Evolutionary conservation across 2,113 vertebrate species (phyloP).

Genomic region (Lucifuga dentata): DNA sequence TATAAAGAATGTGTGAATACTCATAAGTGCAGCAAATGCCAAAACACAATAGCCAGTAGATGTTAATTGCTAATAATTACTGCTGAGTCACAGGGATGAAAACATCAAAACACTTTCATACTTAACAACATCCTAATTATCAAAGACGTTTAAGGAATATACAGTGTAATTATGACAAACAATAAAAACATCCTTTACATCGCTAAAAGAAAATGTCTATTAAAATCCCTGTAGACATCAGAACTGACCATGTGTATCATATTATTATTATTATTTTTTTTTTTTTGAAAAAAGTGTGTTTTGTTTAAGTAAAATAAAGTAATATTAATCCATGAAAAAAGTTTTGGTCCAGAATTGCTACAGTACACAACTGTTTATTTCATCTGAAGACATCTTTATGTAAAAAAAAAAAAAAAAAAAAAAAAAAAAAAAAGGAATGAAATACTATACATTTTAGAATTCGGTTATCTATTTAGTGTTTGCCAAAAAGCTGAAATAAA

Average conservation of each 20-base stretch:
- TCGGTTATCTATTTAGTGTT: slow-evolving; percentile 43
- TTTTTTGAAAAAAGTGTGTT: neutral
- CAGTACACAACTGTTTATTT: neutral
- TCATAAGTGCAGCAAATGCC: slow-evolving; percentile 17
- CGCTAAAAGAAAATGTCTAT: slow-evolving; percentile 41
- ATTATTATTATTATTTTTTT: slow-evolving; percentile 4
- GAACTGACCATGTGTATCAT: slow-evolving; percentile 25
- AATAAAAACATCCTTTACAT: slow-evolving; percentile 15
- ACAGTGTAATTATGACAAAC: slow-evolving; percentile 27
- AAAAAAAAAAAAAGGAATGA: too few relatives aligned
- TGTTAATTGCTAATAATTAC: slow-evolving; percentile 52
- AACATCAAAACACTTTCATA: slow-evolving; percentile 39
- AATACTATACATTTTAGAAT: neutral
- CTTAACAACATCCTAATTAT: slow-evolving; percentile 26
- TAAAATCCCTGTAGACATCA: slow-evolving; percentile 16
- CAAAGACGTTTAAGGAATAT: slow-evolving; percentile 52
- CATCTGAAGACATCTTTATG: slow-evolving; percentile 10
- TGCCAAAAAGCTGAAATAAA: slow-evolving; percentile 52
- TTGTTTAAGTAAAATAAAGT: too few relatives aligned
- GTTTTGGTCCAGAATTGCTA: neutral
- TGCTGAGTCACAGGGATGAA: slow-evolving; percentile 26
- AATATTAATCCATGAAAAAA: neutral
- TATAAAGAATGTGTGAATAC: slow-evolving; percentile 36
- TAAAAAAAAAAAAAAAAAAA: too few relatives aligned
- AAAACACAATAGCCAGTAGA: slow-evolving; percentile 41